These are phyloP conservation scores for Drosophila stalkeri DNA, from an alignment of 2,888 invertebrate genomes.

Conservation along the genomic window DNA sequence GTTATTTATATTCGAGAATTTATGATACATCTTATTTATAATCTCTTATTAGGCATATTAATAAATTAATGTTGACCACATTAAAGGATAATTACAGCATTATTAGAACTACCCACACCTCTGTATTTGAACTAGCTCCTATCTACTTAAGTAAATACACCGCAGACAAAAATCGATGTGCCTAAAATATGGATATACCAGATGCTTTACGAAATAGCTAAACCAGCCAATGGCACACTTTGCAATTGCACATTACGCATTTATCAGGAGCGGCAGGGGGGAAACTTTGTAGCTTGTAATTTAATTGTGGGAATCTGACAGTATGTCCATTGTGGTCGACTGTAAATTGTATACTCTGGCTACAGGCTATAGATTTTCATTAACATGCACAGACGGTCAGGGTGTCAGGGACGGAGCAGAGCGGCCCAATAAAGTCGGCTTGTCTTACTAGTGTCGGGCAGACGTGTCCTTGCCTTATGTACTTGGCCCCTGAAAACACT, in stretches of 20 bases:
- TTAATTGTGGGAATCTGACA: conserved; percentile 80
- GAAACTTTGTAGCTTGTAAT: conserved; percentile 29
- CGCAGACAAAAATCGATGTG: conserved; percentile 1
- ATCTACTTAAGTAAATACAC: not conserved
- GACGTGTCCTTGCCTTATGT: conserved; percentile 52
- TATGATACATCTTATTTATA: not conserved
- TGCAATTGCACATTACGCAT: conserved; percentile 42
- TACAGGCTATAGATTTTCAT: conserved; percentile 50
- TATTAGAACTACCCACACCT: not conserved
- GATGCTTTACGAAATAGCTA: conserved; percentile 26
- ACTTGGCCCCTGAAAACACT: conserved; percentile 35
- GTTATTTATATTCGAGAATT: not conserved
- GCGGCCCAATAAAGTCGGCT: conserved; percentile 19
- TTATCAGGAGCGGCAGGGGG: conserved; percentile 4
- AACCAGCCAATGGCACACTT: conserved; percentile 16
- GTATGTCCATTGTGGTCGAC: conserved; percentile 34
- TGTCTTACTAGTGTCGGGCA: not conserved
- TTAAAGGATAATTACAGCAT: not conserved
- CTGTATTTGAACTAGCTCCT: too few species aligned
- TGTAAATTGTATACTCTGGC: conserved; percentile 23
- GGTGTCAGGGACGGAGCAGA: conserved; percentile 31
- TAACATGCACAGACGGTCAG: conserved; percentile 44
- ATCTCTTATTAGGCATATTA: not conserved
- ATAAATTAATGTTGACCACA: not conserved
- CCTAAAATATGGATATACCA: conserved; percentile 57